A percentile compares a stretch with the other conserved stretches of the same genome.
These are phyloP conservation scores for Alloplasta piceator DNA, from an alignment of 2,888 invertebrate genomes.

Conservation along the genomic window DNA sequence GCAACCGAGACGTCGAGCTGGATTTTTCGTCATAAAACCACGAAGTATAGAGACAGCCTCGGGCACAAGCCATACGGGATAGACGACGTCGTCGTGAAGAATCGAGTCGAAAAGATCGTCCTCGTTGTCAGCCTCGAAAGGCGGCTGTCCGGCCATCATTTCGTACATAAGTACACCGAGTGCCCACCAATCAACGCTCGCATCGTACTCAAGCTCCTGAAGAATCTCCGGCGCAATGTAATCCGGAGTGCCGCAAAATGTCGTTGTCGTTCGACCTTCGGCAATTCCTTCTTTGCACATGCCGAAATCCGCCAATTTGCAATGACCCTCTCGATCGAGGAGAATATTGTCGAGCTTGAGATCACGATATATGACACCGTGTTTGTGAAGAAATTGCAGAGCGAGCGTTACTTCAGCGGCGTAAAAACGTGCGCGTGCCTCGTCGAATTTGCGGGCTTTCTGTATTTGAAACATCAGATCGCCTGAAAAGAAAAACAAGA, in stretches of 20 bases:
- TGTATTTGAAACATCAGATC: slow-evolving; percentile 99
- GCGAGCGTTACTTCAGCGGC: slow-evolving; percentile 99
- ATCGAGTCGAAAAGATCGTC: slow-evolving; percentile 99
- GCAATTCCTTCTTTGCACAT: slow-evolving; percentile 99
- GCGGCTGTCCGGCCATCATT: slow-evolving; percentile 99
- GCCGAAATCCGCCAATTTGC: slow-evolving; percentile 97
- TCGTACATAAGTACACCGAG: slow-evolving; percentile 99
- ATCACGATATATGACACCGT: slow-evolving; percentile 99
- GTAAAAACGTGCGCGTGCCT: slow-evolving; percentile 97
- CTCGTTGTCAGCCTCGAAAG: slow-evolving; percentile 99
- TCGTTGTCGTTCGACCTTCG: slow-evolving; percentile 94
- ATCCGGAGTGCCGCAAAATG: slow-evolving; percentile 99
- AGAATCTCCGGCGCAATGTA: slow-evolving; percentile 99
- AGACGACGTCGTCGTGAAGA: slow-evolving; percentile 98
- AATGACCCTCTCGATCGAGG: slow-evolving; percentile 97
- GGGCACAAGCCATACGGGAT: slow-evolving; percentile 97
- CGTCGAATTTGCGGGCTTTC: slow-evolving; percentile 98
- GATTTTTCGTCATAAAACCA: slow-evolving; percentile 99
- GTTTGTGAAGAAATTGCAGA: slow-evolving; percentile 97
- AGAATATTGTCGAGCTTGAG: slow-evolving; percentile 99
- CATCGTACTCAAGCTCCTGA: slow-evolving; percentile 95
- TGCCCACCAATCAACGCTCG: slow-evolving; percentile 98
- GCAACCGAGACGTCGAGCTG: slow-evolving; percentile 96
- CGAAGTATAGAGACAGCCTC: slow-evolving; percentile 96
- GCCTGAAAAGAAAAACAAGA: slow-evolving; percentile 80